phyloP scores from a whole-genome alignment of 2,888 invertebrate species.

The Caenorhabditis sp. region DNA sequence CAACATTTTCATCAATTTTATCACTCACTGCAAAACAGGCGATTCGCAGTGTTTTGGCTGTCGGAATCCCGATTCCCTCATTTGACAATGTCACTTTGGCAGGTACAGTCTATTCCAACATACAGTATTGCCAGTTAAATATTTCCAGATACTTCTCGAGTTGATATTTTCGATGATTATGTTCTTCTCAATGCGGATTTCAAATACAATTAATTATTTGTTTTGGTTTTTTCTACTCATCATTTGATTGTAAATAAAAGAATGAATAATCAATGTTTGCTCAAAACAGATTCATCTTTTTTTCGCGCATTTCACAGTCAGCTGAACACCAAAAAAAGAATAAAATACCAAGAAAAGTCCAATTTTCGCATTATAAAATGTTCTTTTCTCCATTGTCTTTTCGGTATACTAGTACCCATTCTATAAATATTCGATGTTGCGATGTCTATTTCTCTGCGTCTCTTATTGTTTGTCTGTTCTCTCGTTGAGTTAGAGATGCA shows the following conservation, averaged over 20 bases:
- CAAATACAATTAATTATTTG: conserved; percentile 17
- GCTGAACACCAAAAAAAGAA: too few relatives aligned
- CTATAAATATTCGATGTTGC: too few relatives aligned
- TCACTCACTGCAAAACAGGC: conserved; percentile 49
- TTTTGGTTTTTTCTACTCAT: neutral
- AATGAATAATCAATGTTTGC: too few relatives aligned
- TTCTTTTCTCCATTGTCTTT: neutral
- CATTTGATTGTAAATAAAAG: neutral
- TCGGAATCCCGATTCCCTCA: conserved; percentile 62
- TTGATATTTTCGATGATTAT: conserved; percentile 41
- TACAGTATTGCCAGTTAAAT: too few relatives aligned
- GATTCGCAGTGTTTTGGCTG: conserved; percentile 44
- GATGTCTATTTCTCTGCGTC: too few relatives aligned
- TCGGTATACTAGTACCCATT: too few relatives aligned
- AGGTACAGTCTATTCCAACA: conserved; percentile 17
- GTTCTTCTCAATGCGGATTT: conserved; percentile 47
- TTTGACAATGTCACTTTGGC: conserved; percentile 62
- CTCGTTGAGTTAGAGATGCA: neutral
- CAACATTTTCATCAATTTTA: conserved; percentile 45
- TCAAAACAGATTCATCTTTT: too few relatives aligned
- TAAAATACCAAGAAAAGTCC: too few relatives aligned
- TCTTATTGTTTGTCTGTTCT: too few relatives aligned
- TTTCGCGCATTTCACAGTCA: too few relatives aligned
- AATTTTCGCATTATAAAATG: too few relatives aligned
- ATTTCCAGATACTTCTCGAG: conserved; percentile 34